phyloP scores from a whole-genome alignment of 2,797 vertebrate species.

The Chaetodon trifasciatus region DNA sequence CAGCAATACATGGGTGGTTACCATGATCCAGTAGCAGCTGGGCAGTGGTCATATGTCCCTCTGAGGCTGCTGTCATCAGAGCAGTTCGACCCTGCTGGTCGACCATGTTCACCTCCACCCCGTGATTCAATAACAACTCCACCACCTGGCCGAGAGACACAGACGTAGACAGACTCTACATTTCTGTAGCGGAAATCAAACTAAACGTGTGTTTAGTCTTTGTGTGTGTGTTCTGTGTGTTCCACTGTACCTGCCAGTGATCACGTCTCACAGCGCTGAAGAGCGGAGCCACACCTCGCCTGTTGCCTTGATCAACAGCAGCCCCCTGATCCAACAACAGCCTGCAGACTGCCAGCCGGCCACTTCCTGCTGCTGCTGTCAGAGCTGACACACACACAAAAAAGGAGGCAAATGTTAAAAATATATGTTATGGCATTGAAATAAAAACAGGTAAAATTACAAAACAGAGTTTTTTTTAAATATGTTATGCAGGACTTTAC shows the following conservation, averaged over 20 bases:
- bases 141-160: conserved; percentile 87
- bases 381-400: conserved; percentile 63
- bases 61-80: conserved; percentile 95
- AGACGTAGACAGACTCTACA: background rate
- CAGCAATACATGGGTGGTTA: conserved; percentile 62
- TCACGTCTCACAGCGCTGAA: conserved; percentile 92
- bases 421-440: background rate
- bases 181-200: background rate
- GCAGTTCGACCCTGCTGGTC: conserved; percentile 96
- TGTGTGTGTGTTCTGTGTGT: background rate
- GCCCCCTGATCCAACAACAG: conserved; percentile 89
- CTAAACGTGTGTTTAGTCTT: background rate
- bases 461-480: too few relatives aligned
- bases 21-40: conserved; percentile 95
- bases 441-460: too few relatives aligned
- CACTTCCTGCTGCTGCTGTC: conserved; percentile 75
- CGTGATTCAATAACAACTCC: conserved; percentile 91
- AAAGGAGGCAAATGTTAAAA: background rate
- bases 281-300: conserved; percentile 87
- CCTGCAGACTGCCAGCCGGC: conserved; percentile 71
- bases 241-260: conserved; percentile 90
- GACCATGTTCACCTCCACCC: conserved; percentile 92
- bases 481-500: too few relatives aligned
- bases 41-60: conserved; percentile 92
- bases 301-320: conserved; percentile 84